Percentiles rank a stretch among this genome's conserved stretches.
phyloP scores from a whole-genome alignment of 2,113 vertebrate genomes.

The Peromyscus leucopus region DNA sequence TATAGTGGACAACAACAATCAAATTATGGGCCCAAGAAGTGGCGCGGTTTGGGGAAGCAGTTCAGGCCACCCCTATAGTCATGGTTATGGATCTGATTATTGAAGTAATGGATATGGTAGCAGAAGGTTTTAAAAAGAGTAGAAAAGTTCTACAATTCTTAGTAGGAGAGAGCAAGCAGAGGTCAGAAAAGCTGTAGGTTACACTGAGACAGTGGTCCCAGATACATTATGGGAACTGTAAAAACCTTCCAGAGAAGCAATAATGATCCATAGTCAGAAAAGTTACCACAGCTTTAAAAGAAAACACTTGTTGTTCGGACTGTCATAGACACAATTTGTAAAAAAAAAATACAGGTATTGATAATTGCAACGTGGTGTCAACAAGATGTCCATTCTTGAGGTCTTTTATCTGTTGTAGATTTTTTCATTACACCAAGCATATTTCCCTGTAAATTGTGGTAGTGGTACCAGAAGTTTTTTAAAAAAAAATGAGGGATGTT shows the following conservation, averaged over 20 bases:
- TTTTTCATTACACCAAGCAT: slow-evolving; percentile 93
- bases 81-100: not conserved
- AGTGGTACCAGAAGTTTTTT: slow-evolving; percentile 93
- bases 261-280: slow-evolving; percentile 95
- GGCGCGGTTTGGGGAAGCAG: not conserved
- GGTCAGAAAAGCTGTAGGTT: slow-evolving; percentile 99
- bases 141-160: not conserved
- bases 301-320: slow-evolving; percentile 95
- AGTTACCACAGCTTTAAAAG: slow-evolving; percentile 96
- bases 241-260: slow-evolving; percentile 92
- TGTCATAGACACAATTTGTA: slow-evolving; percentile 94
- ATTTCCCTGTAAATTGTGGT: slow-evolving; percentile 95
- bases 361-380: too few relatives aligned
- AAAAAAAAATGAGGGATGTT: slow-evolving; percentile 79
- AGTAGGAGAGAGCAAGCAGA: slow-evolving; percentile 94
- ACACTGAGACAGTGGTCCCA: slow-evolving; percentile 98
- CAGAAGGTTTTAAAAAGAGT: not conserved
- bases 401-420: not conserved
- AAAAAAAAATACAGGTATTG: slow-evolving; percentile 23
- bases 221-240: slow-evolving; percentile 96
- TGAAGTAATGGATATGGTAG: too few relatives aligned
- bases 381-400: not conserved
- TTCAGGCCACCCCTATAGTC: not conserved
- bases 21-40: not conserved
- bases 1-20: not conserved